Percentiles rank a stretch among this genome's conserved stretches.
Conservation (phyloP, 1,140 invertebrate species). For the Mizuhopecten yessoensis region DNA sequence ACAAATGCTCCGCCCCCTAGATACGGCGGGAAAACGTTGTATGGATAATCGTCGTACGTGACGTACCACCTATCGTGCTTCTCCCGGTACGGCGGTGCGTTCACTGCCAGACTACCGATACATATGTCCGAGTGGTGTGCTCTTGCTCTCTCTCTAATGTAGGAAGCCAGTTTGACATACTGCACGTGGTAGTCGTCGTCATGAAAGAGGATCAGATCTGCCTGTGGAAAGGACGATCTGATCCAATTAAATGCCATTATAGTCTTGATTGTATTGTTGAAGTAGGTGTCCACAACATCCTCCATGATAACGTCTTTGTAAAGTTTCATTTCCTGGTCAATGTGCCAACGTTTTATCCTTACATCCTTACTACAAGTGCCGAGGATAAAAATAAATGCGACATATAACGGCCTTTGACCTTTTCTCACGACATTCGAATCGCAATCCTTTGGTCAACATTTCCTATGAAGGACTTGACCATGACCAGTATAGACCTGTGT, state of each 20-base stretch:
- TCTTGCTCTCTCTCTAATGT: background rate
- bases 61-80: conserved; percentile 49
- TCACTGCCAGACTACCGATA: background rate
- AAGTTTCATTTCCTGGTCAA: conserved; percentile 35
- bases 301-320: conserved; percentile 47
- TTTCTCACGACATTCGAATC: conserved; percentile 46
- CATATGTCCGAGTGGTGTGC: background rate
- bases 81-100: conserved; percentile 36
- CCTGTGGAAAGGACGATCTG: conserved; percentile 37
- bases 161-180: conserved; percentile 8
- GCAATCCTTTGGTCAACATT: conserved; percentile 41
- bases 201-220: conserved; percentile 44
- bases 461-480: conserved; percentile 44
- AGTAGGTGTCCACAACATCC: conserved; percentile 49
- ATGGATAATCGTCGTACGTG: background rate
- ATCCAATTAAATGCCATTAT: conserved; percentile 46
- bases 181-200: conserved; percentile 54
- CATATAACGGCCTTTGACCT: background rate
- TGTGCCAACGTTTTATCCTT: background rate
- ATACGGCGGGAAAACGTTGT: conserved; percentile 48
- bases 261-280: conserved; percentile 51
- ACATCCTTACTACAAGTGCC: conserved; percentile 42
- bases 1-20: conserved; percentile 47
- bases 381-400: conserved; percentile 30
- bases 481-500: background rate